Evolutionary conservation across 2,888 invertebrate genomes (phyloP).

Genomic region (Phortica magna): DNA sequence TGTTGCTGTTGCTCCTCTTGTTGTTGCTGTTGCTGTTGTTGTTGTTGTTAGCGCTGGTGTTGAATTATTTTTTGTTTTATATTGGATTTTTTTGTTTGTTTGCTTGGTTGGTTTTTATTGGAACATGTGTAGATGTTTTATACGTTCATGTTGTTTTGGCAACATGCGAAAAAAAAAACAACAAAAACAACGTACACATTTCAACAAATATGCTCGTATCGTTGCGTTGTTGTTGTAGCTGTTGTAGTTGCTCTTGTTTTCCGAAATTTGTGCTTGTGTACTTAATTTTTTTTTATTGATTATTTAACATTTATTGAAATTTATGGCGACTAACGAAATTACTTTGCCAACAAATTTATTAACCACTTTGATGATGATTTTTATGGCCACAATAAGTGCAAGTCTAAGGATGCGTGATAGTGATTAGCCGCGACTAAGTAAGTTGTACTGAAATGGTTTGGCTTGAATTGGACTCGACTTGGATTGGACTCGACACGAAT

Average conservation of each 20-base stretch:
- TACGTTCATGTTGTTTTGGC: constrained; percentile 40
- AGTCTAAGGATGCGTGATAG: neutral
- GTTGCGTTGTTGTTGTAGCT: neutral
- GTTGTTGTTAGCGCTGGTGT: constrained; percentile 57
- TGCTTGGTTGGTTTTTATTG: constrained; percentile 65
- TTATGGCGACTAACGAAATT: constrained; percentile 73
- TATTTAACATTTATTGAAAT: constrained; percentile 67
- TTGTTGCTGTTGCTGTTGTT: constrained; percentile 35
- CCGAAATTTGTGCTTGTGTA: constrained; percentile 20
- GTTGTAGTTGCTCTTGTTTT: constrained; percentile 42
- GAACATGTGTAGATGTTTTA: constrained; percentile 68
- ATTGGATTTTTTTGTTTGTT: constrained; percentile 40
- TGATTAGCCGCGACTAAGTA: constrained; percentile 23
- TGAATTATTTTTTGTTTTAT: constrained; percentile 54
- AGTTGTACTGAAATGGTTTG: too few relatives aligned
- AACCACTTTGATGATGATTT: constrained; percentile 58
- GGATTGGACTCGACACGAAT: neutral
- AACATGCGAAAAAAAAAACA: constrained; percentile 28
- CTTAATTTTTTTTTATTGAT: constrained; percentile 50
- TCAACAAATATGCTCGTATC: constrained; percentile 46
- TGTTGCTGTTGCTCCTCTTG: constrained; percentile 56
- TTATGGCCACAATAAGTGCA: neutral
- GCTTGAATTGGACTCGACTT: constrained; percentile 43
- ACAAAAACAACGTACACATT: constrained; percentile 49
- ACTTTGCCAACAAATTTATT: constrained; percentile 71